A percentile compares a stretch with the other conserved stretches of the same genome.
phyloP scores from a whole-genome alignment of 2,888 invertebrate species.

The Amblyteles armatorius region DNA sequence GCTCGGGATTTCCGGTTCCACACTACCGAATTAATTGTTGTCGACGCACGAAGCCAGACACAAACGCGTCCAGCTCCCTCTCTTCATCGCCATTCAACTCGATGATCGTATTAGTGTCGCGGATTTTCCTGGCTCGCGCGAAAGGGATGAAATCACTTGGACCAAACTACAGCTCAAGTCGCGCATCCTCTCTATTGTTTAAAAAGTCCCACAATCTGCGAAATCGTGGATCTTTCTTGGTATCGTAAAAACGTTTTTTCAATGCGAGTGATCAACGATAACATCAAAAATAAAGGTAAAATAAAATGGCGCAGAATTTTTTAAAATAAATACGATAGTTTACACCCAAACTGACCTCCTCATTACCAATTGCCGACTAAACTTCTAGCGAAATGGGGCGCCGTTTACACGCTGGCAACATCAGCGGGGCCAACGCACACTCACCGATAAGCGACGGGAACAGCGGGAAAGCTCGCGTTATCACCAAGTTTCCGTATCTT shows the following conservation, averaged over 20 bases:
- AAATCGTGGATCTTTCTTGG: not conserved
- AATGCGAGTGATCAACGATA: not conserved
- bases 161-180: not conserved
- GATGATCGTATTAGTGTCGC: constrained; percentile 23
- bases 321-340: constrained; percentile 1
- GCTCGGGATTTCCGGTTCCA: constrained; percentile 54
- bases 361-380: constrained; percentile 9
- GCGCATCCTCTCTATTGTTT: not conserved
- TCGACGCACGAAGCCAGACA: constrained; percentile 39
- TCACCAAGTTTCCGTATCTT: constrained; percentile 64
- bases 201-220: not conserved
- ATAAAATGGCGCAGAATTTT: not conserved
- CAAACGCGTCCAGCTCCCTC: constrained; percentile 11
- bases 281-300: not conserved
- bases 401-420: constrained; percentile 18
- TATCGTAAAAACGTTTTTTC: not conserved
- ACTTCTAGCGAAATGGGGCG: constrained; percentile 23
- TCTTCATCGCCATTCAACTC: constrained; percentile 21
- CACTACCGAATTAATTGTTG: constrained; percentile 60
- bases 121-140: constrained; percentile 5
- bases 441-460: constrained; percentile 24
- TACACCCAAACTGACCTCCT: not conserved
- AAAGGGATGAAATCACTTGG: not conserved
- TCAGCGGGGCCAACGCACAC: constrained; percentile 32
- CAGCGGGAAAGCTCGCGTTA: constrained; percentile 43